Base-by-base conservation (phyloP, 2,888 invertebrate species). In the Ophioninae sp. region DNA sequence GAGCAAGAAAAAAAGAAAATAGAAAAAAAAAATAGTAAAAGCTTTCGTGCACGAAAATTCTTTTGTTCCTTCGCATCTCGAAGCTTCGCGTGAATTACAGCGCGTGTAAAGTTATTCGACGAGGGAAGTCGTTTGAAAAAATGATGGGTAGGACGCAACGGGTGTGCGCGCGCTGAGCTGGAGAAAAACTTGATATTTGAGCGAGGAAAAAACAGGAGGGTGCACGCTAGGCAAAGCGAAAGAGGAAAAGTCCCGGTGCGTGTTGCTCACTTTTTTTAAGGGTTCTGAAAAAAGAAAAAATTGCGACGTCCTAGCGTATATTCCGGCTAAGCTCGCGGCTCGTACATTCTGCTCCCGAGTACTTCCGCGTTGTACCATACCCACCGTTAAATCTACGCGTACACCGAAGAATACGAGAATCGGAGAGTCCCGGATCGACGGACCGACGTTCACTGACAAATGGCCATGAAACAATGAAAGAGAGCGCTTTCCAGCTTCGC, bases 331-430 rank as follows among this genome's bases (percentile, higher is more conserved):
- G 69, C 57, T 74, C 57, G 64, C 20, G 39, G 39, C 61, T 41
- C 1, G 59, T 39, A 39, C 41, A 79, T 75, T 69, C 69, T 64
- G 59, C 23, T 50, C 77, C 78, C 10, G 78, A 65, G 74, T 41
- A 64, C 56, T 44, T 20, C 23, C 23, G 30, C 17, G 64, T 41
- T 57, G 37, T 41, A 37, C 64, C 21, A 69, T 50, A 65, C 13
- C 39, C 20, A 56, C 13, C 65, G 65, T 59, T 68, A 57, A 77
- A 76, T 78, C 56, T 41, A n/a, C 59, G 76, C 64, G 79, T 30
- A 37, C 39, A 59, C 37, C 86, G 85, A 89, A 86, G 88, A 86
- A 89, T 87, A 85, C 81, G 87, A 88, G 88, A 89, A 88, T 64
- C 30, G 74, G 30, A 44, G 87, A 83, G 86, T 81, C 65, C 39